Conservation (phyloP, 2,113 vertebrate genomes). For the Perccottus glenii region DNA sequence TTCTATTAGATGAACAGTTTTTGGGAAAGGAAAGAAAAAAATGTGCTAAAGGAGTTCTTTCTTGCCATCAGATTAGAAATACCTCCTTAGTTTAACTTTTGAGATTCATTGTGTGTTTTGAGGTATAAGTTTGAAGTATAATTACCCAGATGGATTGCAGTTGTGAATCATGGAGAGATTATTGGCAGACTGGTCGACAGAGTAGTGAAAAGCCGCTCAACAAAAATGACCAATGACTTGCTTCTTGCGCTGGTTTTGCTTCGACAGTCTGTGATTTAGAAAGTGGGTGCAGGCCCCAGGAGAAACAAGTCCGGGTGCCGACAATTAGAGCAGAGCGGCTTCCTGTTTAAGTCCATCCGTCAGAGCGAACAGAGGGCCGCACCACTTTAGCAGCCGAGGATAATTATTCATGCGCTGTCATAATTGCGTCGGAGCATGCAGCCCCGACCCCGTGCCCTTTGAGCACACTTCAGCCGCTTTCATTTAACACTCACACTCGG, state of each 20-base stretch:
- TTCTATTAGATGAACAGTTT: too few relatives aligned
- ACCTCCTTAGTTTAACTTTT: too few relatives aligned
- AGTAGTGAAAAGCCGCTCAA: background rate
- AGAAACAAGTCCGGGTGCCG: background rate
- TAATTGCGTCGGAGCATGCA: conserved; percentile 6
- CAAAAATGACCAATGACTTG: background rate
- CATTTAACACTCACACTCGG: conserved; percentile 2
- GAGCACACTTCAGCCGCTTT: conserved; percentile 8
- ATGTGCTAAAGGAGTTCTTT: too few relatives aligned
- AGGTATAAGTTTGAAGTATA: too few relatives aligned
- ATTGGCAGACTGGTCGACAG: background rate
- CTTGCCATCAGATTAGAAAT: too few relatives aligned
- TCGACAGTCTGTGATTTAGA: background rate
- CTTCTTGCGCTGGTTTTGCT: background rate
- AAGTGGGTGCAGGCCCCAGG: background rate
- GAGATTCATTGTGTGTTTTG: background rate
- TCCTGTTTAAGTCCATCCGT: background rate
- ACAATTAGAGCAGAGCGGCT: background rate
- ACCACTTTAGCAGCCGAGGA: background rate
- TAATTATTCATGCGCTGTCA: conserved; percentile 7
- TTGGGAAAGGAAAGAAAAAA: too few relatives aligned
- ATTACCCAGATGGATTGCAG: background rate
- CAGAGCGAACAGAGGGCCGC: background rate
- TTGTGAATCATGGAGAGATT: background rate
- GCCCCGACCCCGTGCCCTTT: background rate